Conservation (phyloP, 2,888 invertebrate genomes). For the Argynnis bischoffii region DNA sequence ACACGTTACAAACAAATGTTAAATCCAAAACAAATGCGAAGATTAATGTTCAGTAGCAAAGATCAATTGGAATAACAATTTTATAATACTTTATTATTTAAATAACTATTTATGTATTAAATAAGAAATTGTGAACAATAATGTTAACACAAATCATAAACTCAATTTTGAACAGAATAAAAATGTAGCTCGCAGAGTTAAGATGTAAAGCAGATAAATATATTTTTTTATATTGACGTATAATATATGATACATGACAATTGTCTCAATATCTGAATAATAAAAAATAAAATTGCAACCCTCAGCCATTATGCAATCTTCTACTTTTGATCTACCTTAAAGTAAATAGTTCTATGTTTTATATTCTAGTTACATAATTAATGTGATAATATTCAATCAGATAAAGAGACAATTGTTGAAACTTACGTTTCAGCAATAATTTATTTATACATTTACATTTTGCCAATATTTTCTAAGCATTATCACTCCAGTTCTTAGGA, state of each 20-base stretch:
- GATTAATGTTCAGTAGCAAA: background rate
- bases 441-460: slow-evolving; percentile 77
- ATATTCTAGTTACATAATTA: slow-evolving; percentile 5
- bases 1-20: slow-evolving; percentile 28
- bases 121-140: background rate
- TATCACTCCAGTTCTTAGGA: slow-evolving; percentile 63
- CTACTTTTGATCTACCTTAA: slow-evolving; percentile 13
- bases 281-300: slow-evolving; percentile 27
- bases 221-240: slow-evolving; percentile 62
- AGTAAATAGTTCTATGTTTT: slow-evolving; percentile 20
- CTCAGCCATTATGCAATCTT: slow-evolving; percentile 10
- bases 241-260: slow-evolving; percentile 61
- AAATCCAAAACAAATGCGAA: slow-evolving; percentile 17
- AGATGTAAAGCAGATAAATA: slow-evolving; percentile 77
- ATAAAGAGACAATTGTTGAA: slow-evolving; percentile 60
- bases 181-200: slow-evolving; percentile 67
- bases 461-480: slow-evolving; percentile 68
- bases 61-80: background rate
- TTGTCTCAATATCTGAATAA: slow-evolving; percentile 60
- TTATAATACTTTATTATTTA: background rate
- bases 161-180: slow-evolving; percentile 58
- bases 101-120: background rate
- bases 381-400: slow-evolving; percentile 44
- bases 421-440: slow-evolving; percentile 67
- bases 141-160: background rate